Evolutionary conservation across 2,888 invertebrate genomes (phyloP), one percentile per base, ranked within the genome.

Genomic region (Phymatocera aterrima): DNA sequence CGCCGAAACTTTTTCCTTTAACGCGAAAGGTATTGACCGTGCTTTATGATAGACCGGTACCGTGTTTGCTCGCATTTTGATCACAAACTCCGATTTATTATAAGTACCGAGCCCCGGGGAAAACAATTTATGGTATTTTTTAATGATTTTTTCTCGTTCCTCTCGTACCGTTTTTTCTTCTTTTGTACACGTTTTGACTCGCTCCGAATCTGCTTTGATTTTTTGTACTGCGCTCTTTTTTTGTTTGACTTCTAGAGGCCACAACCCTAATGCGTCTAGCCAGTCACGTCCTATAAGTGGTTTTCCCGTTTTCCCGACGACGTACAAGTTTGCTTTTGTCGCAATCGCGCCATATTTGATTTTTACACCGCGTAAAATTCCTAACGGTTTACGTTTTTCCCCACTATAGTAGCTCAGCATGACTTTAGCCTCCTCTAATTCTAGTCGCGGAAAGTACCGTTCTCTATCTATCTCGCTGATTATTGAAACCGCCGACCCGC

Each of bases 201-300:
- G 10, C 15, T 61, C 34, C 8, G 3, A 3, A 10, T n/a, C 10
- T n/a, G 18, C 4, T 12, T 34, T 43, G 18, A 15, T 10, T 6
- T 34, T 4, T 28, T 2, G 6, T 10, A 8, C 5, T 61, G 10
- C n/a, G n/a, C n/a, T n/a, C 2, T 4, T 60, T 78, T 10, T 24
- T 37, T 64, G 64, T 31, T 64, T 10, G 2, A 78, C 70, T 0
- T 43, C 31, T 28, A 78, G 18, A 0, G 80, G 81, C 82, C 81
- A 82, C 3, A 81, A 0, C n/a, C 70, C 77, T 57, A 80, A 75
- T 31, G 68, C 60, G 28, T 78, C 4, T 51, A 82, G 18, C 81
- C 82, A 81, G 15, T 77, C 70, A 2, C 82, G 60, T 1, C 81
- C 79, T 12, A 82, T 79, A 10, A 82, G 60, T 12, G 79, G 81